phyloP scores from a whole-genome alignment of 2,113 vertebrate species.

The Myodes glareolus region DNA sequence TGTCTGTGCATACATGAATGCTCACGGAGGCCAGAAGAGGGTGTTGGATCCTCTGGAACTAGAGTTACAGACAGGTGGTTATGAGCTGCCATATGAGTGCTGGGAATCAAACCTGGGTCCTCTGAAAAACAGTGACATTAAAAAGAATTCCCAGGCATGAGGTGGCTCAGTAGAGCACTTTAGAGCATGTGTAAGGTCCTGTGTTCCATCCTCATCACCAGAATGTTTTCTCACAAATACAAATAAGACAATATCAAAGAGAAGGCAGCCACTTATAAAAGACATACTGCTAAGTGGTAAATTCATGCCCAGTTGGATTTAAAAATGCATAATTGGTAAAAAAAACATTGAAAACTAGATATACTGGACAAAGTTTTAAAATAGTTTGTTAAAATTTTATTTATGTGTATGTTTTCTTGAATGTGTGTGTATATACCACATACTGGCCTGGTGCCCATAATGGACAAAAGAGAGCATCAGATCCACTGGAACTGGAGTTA shows the following conservation, averaged over 20 bases:
- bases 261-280: not conserved
- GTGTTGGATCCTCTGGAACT: not conserved
- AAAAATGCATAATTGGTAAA: not conserved
- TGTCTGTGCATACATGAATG: not conserved
- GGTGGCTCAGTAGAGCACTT: not conserved
- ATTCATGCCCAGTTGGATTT: not conserved
- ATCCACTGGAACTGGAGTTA: not conserved
- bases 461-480: not conserved
- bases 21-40: not conserved
- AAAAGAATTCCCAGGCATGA: not conserved
- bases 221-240: not conserved
- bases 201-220: not conserved
- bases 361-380: not conserved
- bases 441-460: not conserved
- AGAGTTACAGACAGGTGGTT: not conserved
- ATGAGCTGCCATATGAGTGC: not conserved
- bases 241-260: not conserved
- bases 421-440: not conserved
- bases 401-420: not conserved
- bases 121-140: not conserved
- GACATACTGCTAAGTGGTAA: not conserved
- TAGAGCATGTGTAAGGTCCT: not conserved
- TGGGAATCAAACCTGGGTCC: not conserved
- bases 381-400: not conserved
- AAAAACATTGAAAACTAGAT: constrained; percentile 11